Conservation (phyloP, 2,113 vertebrate genomes). For the Macquaria australasica region DNA sequence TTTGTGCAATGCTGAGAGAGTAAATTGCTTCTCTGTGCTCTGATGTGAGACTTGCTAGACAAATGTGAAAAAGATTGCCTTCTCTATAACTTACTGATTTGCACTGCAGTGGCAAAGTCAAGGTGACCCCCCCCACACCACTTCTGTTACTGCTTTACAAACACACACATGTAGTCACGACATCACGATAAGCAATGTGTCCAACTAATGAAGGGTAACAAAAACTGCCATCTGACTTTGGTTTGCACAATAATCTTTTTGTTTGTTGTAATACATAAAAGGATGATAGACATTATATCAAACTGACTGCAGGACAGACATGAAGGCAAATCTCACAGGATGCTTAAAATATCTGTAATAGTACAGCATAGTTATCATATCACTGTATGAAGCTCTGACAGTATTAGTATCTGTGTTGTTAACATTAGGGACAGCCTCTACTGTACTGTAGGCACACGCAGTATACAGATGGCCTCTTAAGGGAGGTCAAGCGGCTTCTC, state of each 20-base stretch:
- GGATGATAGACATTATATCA: background rate
- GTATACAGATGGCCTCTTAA: conserved; percentile 36
- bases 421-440: conserved; percentile 39
- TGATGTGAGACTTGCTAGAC: conserved; percentile 64
- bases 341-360: conserved; percentile 4
- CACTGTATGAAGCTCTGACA: conserved; percentile 7
- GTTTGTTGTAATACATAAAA: background rate
- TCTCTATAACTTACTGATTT: conserved; percentile 57
- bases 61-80: conserved; percentile 71
- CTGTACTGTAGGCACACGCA: conserved; percentile 22
- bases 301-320: background rate
- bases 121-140: conserved; percentile 60
- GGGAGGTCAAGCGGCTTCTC: conserved; percentile 33
- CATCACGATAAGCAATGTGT: background rate
- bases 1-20: conserved; percentile 61
- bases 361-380: conserved; percentile 6
- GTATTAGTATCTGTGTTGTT: conserved; percentile 16
- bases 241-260: background rate
- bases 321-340: conserved; percentile 1
- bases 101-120: conserved; percentile 61
- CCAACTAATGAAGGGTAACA: conserved; percentile 22
- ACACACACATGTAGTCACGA: conserved; percentile 2
- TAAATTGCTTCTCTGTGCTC: conserved; percentile 74
- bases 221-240: background rate
- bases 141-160: conserved; percentile 8